Base-by-base conservation (phyloP, 2,797 vertebrate genomes). In the Chelmon rostratus region DNA sequence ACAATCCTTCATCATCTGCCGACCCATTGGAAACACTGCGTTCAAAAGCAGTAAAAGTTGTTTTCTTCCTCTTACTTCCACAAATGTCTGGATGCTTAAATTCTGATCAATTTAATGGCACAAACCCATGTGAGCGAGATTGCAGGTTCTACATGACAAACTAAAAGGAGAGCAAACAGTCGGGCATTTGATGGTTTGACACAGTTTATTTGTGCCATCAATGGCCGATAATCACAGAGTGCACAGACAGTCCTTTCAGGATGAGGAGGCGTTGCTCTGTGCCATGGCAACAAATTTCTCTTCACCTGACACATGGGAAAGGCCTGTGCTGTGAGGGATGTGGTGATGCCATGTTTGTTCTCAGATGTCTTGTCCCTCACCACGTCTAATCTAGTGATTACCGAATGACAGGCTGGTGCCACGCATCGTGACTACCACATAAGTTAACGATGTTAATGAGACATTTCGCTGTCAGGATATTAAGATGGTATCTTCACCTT, bases 391-490 rank as follows among this genome's bases (percentile, higher is more conserved):
- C 75, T 74, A 1, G 61, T 78, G 64, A 88, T 92, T 76, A 90
- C 87, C 77, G 78, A 75, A 81, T 35, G 82, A 85, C 79, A 75
- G 69, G 52, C 67, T 64, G 66, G n/a, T 62, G 67, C 63, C 69
- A 18, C 4, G 12, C 69, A 35, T 80, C 38, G 23, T 78, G 62
- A 79, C 84, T 19, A 62, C 46, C 54, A 63, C 67, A 35, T 61
- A 72, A 76, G 82, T 83, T 87, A 78, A 63, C 79, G 62, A 82
- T 87, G 81, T 70, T 90, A 86, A 90, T 91, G 88, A 90, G 86
- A 82, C 85, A 79, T 86, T 91, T 89, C 4, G 47, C 81, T 81
- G 57, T 85, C n/a, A 66, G 57, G 69, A 82, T 83, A 81, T 85
- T 78, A 72, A 78, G 81, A 90, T 79, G 73, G 65, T 31, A 79